These are phyloP conservation scores for Chaetops frenatus DNA, from an alignment of 2,113 vertebrate species.

Conservation along the genomic window DNA sequence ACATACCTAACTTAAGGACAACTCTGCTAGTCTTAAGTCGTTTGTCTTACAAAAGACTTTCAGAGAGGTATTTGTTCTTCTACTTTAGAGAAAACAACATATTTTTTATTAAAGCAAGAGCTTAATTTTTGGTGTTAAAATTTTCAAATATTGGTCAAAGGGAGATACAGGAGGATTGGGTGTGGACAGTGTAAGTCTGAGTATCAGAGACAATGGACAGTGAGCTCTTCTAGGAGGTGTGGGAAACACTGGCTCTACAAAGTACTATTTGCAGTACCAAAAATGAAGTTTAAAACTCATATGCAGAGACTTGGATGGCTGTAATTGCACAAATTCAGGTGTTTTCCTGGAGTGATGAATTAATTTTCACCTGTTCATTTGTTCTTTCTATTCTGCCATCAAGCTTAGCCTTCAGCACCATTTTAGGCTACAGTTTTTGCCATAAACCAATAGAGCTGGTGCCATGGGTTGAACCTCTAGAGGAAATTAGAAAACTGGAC, in stretches of 20 bases:
- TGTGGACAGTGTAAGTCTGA: not conserved
- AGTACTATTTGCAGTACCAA: conserved; percentile 27
- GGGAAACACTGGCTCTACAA: conserved; percentile 18
- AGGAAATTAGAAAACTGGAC: not conserved
- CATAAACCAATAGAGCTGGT: not conserved
- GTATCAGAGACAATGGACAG: conserved; percentile 3
- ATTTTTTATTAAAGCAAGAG: not conserved
- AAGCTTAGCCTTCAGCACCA: conserved; percentile 15
- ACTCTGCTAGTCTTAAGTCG: not conserved
- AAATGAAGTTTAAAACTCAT: conserved; percentile 45
- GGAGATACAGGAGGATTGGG: not conserved
- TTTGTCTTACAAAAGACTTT: not conserved
- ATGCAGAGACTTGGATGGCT: conserved; percentile 43
- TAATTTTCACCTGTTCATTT: conserved; percentile 62
- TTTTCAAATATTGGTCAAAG: not conserved
- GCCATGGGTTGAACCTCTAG: not conserved
- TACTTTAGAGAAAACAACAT: not conserved
- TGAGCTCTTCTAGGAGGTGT: conserved; percentile 16
- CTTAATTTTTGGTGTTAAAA: not conserved
- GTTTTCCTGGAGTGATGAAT: conserved; percentile 52
- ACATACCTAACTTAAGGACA: not conserved
- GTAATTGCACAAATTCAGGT: conserved; percentile 36
- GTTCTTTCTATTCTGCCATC: conserved; percentile 39
- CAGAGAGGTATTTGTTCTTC: not conserved
- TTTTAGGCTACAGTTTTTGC: not conserved